Base-by-base conservation (phyloP, 1,140 invertebrate genomes). In the Melanaphis sacchari region DNA sequence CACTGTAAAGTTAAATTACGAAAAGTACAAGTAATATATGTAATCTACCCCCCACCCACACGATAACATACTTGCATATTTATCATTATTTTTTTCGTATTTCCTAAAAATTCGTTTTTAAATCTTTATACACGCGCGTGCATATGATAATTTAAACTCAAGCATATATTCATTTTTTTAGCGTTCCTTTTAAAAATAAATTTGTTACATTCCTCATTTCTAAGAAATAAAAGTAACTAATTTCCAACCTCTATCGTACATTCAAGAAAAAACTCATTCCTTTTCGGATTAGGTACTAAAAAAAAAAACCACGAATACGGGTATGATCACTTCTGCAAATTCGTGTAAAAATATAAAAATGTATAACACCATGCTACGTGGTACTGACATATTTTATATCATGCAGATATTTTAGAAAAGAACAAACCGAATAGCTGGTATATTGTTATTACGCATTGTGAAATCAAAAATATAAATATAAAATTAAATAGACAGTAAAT, bases 1-100 rank as follows among this genome's bases (percentile, higher is more conserved):
- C n/a, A 3, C 9, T 38, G 49, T 15, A 36, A 26, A 31, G 49
- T 87, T 87, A 22, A 85, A 85, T 85, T 49, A 38, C 41, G 52
- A 87, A 87, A 87, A 46, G n/a, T 41, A 43, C 84, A 31, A 31
- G 41, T 46, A 87, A 87, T 87, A 87, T 76, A 46, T 87, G 85
- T 87, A 46, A n/a, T 87, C 43, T 21, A 8, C 36, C 41, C 24
- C 24, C 26, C 84, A 7, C 15, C 31, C 8, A 1, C 8, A 36
- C 22, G 8, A 38, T 38, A 9, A 7, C 15, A 2, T 46, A 43
- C 41, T n/a, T 22, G 15, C 43, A 18, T 87, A 87, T 87, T 87
- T 87, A 87, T 43, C 40, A 41, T 87, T 43, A 26, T 87, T 87
- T 24, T 43, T n/a, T 31, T 5, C 59, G 59, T 76, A 76, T n/a